Percentiles rank a stretch among this genome's conserved stretches.
Conservation (phyloP, 1,140 invertebrate genomes). For the Monochamus saltuarius region DNA sequence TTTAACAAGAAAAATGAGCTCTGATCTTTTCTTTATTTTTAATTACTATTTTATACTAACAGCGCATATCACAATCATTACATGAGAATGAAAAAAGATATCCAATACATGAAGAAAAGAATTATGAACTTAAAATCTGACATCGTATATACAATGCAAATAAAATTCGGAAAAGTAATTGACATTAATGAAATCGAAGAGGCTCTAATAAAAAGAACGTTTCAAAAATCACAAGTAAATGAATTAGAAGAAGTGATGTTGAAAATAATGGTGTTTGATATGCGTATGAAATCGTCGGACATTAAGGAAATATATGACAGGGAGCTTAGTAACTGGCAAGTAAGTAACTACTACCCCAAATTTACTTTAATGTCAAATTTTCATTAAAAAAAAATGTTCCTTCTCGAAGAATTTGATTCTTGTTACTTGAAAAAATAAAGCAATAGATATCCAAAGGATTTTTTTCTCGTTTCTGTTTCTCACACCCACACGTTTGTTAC, state of each 20-base stretch:
- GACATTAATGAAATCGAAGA: constrained; percentile 60
- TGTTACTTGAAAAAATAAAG: too few relatives aligned
- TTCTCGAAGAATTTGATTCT: too few relatives aligned
- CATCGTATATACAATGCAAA: constrained; percentile 57
- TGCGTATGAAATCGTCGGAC: constrained; percentile 54
- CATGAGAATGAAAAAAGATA: constrained; percentile 58
- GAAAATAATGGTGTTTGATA: constrained; percentile 56
- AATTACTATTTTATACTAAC: not conserved
- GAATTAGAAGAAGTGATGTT: constrained; percentile 60
- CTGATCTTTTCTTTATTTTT: too few relatives aligned
- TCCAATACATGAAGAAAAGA: constrained; percentile 57
- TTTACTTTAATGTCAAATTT: too few relatives aligned
- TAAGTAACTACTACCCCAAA: constrained; percentile 27
- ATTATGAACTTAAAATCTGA: constrained; percentile 55
- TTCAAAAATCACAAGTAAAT: constrained; percentile 45
- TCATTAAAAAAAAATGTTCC: too few relatives aligned
- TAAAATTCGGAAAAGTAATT: constrained; percentile 60
- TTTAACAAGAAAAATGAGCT: too few relatives aligned
- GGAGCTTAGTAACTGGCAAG: constrained; percentile 47
- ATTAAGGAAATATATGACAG: constrained; percentile 52
- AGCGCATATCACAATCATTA: constrained; percentile 58
- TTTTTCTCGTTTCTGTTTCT: too few relatives aligned
- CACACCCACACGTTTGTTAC: too few relatives aligned
- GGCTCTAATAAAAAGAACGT: constrained; percentile 55
- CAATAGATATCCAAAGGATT: too few relatives aligned